Base-by-base conservation (phyloP, 2,113 vertebrate species). In the Takifugu flavidus region DNA sequence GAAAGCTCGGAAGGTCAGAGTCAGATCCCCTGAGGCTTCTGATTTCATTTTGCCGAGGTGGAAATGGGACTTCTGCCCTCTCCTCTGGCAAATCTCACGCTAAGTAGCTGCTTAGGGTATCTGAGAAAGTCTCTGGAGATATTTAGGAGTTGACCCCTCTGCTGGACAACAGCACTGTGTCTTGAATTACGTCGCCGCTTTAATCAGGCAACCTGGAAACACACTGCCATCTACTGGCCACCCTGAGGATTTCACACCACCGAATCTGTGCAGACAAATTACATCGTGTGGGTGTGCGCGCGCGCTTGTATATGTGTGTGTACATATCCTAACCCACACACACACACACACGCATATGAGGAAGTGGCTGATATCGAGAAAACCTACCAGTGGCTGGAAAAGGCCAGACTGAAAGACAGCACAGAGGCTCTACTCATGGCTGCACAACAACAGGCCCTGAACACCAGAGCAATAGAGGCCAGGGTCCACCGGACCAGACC, bases 21-120 rank as follows among this genome's bases (percentile, higher is more conserved):
- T 62, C 59, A 84, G 88, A 88, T 82, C 88, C 82, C 34, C 73
- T 50, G 56, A 55, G 55, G 87, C 80, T 89, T 88, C 76, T 74
- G 67, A 87, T 89, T 89, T 90, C 78, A 87, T 91, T 90, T 89
- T 77, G 70, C 62, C 45, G 70, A 67, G 74, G 86, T 88, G 86
- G 82, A 87, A 87, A 79, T 75, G 69, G 67, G 65, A 74, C 63
- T 73, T 88, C 65, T 73, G 74, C 64, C 78, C 80, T 77, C 87
- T 76, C 86, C 73, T 86, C 79, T 77, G 73, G 64, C 54, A 86
- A 85, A 87, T 87, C 83, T 89, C 77, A 78, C 73, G 55, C 78
- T 85, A 81, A 86, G 83, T 72, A 79, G 70, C 70, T 53, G 67
- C 70, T 67, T 69, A 56, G 65, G 74, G 77, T 76, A 80, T 72